Base-by-base conservation (phyloP, 1,140 invertebrate genomes). In the Drosophila azteca region DNA sequence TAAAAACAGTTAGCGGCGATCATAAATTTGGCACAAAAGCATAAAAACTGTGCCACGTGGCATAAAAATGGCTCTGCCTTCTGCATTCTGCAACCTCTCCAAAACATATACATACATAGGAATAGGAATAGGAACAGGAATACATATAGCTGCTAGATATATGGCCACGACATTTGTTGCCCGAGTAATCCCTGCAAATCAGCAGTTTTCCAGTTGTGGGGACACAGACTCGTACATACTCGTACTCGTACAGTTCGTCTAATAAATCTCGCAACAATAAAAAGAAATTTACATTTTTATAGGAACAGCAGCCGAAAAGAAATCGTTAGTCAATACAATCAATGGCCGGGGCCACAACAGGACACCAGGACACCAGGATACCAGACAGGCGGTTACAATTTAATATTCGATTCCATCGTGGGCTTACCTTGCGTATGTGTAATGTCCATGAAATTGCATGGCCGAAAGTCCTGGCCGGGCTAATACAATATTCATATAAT, bases 1-100 rank as follows among this genome's bases (percentile, higher is more conserved):
- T 85, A 85, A 85, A 85, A 85, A 85, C 82, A 85, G 82, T 85
- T 85, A 85, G 81, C 81, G 57, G 50, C 77, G 77, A 81, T 85
- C 66, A 85, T 85, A 85, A 84, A 85, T 85, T 85, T 77, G 57
- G 55, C 68, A 80, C 67, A 85, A 63, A 73, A 64, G 53, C 81
- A 84, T 85, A 84, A 84, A 79, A 84, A 77, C 60, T 65, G 59
- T 63, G 57, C 72, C 73, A 85, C 77, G 62, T 78, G 82, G 65
- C 77, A 85, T 85, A 81, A 80, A 84, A 85, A 49, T 44, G 20
- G 50, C 44, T 20, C 22, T 50, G 52, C 9, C 69, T 29, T 57
- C 51, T 62, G 52, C 51, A 66, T 78, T 51, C 60, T 58, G 58
- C 39, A 72, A 50, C 74, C 62, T 20, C 39, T 26, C 6, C 58